Evolutionary conservation across 1,140 invertebrate genomes (phyloP).

Genomic region (Pseudachorutes palmiensis): DNA sequence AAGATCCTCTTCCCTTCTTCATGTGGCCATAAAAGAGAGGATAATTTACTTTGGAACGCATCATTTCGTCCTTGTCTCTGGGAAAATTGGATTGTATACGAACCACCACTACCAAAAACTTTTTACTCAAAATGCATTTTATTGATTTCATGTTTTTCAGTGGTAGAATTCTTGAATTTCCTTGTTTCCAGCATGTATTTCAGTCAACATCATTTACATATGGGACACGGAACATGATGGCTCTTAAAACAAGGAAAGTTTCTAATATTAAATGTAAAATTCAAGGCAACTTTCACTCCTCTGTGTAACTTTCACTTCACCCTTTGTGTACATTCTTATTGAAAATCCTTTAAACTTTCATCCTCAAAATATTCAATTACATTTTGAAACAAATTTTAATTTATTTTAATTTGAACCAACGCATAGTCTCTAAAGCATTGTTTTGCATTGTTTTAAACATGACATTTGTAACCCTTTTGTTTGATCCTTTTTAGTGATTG

Average conservation of each 20-base stretch:
- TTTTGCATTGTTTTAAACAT: no score
- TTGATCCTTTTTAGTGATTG: no score
- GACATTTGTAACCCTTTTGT: no score
- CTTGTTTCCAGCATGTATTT: neutral
- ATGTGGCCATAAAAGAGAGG: neutral
- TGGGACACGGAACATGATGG: neutral
- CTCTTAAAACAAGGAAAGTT: neutral
- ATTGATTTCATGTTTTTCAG: neutral
- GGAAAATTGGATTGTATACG: constrained; percentile 6
- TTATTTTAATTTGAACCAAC: no score
- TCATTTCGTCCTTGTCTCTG: constrained; percentile 14
- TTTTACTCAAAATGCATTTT: neutral
- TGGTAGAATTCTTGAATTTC: neutral
- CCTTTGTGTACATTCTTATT: neutral
- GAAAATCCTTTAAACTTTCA: neutral
- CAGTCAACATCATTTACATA: constrained; percentile 5
- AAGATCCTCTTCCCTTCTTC: neutral
- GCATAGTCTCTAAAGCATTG: no score
- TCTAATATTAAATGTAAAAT: neutral
- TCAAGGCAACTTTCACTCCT: neutral
- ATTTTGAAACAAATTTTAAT: neutral
- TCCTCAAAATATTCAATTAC: neutral
- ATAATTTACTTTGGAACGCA: constrained; percentile 19
- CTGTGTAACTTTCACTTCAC: constrained; percentile 9
- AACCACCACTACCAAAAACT: neutral